Evolutionary conservation across 2,797 vertebrate genomes (phyloP).

Genomic region (Sebastolobus alascanus): DNA sequence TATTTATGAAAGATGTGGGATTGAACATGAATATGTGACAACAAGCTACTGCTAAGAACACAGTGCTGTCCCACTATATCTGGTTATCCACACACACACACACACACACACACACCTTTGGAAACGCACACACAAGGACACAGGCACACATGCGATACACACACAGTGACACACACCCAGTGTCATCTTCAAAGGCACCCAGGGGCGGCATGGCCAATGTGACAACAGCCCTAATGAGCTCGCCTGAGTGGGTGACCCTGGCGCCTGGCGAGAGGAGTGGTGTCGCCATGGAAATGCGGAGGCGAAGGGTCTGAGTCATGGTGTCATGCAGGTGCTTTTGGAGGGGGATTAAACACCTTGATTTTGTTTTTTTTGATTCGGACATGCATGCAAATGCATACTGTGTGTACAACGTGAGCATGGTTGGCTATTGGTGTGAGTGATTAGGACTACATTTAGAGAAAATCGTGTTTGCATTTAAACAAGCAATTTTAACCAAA

Average conservation of each 20-base stretch:
- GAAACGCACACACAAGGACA: constrained; percentile 14
- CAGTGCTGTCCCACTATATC: constrained; percentile 35
- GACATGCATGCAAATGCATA: neutral
- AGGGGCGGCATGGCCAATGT: constrained; percentile 65
- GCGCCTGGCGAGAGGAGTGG: constrained; percentile 70
- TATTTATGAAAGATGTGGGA: constrained; percentile 45
- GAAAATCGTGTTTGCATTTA: constrained; percentile 4
- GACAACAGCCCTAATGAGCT: constrained; percentile 81
- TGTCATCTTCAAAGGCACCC: constrained; percentile 79
- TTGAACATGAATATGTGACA: constrained; percentile 53
- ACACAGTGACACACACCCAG: constrained; percentile 38
- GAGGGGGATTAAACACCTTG: constrained; percentile 34
- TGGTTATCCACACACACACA: constrained; percentile 56
- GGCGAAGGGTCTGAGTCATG: constrained; percentile 72
- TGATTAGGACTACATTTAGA: neutral
- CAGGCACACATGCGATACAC: constrained; percentile 1
- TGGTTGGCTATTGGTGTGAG: neutral
- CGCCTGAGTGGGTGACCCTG: constrained; percentile 78
- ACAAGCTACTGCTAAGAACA: constrained; percentile 47
- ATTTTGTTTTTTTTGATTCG: constrained; percentile 32
- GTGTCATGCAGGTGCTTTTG: constrained; percentile 73
- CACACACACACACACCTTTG: constrained; percentile 1
- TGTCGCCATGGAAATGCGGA: constrained; percentile 74
- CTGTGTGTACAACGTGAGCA: neutral
- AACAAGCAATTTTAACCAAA: constrained; percentile 12